Base-by-base conservation (phyloP, 2,888 invertebrate species). In the Pecten maximus region DNA sequence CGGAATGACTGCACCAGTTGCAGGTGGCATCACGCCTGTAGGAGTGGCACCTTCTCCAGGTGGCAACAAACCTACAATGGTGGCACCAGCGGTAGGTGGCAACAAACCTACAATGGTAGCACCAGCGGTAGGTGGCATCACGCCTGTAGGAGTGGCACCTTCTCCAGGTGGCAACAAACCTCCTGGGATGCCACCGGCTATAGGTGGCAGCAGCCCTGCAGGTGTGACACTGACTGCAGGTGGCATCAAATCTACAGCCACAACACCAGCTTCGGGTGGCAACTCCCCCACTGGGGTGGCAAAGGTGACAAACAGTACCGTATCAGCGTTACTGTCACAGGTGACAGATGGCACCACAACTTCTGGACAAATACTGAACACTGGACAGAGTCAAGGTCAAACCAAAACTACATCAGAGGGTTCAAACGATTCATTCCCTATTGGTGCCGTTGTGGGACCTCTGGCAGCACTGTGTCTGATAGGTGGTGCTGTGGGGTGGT, bases 401-500 rank as follows among this genome's bases (percentile, higher is more conserved):
- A 10, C 35, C 0, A 28, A 35, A 35, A 74, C 1, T 2, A 35
- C 74, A 6, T 0, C 74, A 10, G 35, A 74, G 10, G 23, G 35
- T 28, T 35, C 74, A 12, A 15, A 12, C 10, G 10, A 16, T 28
- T 74, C 74, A 28, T 74, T 74, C 15, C 74, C 74, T 0, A 74
- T 74, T 35, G 74, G 74, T 74, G 74, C 74, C 3, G 74, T 74
- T 74, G 74, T 74, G 74, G 74, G 74, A 35, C 74, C 74, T 6
- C 74, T 74, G 4, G 74, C 35, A 15, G 74, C 74, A 35, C 10
- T 74, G 74, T 35, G 28, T 74, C 35, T 74, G 35, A 35, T 74
- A 74, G 74, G 74, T 74, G 74, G 74, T 28, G 74, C 74, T 74
- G 15, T 74, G 35, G 74, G 74, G 74, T 74, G 74, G 74, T 74